Percentiles rank a stretch among this genome's conserved stretches.
phyloP scores from a whole-genome alignment of 2,797 vertebrate species.

The Capromys pilorides region DNA sequence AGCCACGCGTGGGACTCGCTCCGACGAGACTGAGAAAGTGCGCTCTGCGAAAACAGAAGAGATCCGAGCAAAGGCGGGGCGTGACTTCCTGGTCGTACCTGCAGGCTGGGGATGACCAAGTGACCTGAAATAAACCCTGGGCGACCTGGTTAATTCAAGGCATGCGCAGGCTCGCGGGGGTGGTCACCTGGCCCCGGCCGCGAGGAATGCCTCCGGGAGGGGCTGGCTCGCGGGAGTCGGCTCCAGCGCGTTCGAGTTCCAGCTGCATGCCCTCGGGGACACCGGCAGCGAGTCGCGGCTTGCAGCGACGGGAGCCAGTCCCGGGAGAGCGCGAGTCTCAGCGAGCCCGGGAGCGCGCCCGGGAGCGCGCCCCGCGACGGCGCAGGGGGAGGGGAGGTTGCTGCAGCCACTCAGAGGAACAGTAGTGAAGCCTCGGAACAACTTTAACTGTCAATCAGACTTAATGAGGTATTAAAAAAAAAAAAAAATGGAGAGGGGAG shows the following conservation, averaged over 20 bases:
- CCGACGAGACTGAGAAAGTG: neutral
- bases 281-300: slow-evolving; percentile 70
- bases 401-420: slow-evolving; percentile 89
- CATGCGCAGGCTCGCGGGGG: neutral
- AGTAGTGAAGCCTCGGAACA: slow-evolving; percentile 89
- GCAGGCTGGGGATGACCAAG: slow-evolving; percentile 31
- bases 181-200: slow-evolving; percentile 56
- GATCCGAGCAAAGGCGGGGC: neutral
- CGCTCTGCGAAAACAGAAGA: neutral
- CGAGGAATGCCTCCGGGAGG: neutral
- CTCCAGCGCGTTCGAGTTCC: slow-evolving; percentile 41
- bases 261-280: slow-evolving; percentile 66
- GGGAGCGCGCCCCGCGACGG: slow-evolving; percentile 68
- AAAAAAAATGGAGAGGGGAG: slow-evolving; percentile 74
- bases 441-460: slow-evolving; percentile 97
- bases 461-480: slow-evolving; percentile 93
- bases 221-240: slow-evolving; percentile 47
- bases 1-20: neutral
- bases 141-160: slow-evolving; percentile 34
- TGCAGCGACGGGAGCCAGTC: slow-evolving; percentile 67
- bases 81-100: slow-evolving; percentile 62
- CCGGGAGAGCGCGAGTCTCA: slow-evolving; percentile 55
- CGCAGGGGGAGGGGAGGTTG: slow-evolving; percentile 84
- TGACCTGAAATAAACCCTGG: slow-evolving; percentile 59
- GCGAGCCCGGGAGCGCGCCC: slow-evolving; percentile 72